Percentiles rank a stretch among this genome's conserved stretches.
Evolutionary conservation across 2,888 invertebrate species (phyloP).

Genomic region (Strigamia crassipes): DNA sequence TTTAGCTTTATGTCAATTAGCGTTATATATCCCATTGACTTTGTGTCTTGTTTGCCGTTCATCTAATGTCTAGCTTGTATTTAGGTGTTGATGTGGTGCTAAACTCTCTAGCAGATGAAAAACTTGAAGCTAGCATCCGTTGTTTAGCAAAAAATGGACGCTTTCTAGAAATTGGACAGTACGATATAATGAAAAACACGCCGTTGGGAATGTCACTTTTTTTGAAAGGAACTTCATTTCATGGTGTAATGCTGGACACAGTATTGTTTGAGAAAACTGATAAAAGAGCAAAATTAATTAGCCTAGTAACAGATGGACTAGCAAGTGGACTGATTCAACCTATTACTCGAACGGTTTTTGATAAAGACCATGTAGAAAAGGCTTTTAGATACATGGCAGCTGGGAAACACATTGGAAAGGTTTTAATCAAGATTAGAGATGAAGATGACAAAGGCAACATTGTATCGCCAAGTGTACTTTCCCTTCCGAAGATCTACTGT

Average conservation of each 20-base stretch:
- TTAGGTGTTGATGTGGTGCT: conserved; percentile 89
- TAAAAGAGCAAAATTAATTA: conserved; percentile 76
- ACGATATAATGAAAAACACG: conserved; percentile 89
- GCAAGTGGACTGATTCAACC: conserved; percentile 62
- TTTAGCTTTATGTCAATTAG: no score
- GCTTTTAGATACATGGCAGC: conserved; percentile 64
- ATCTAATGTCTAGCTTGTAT: background rate
- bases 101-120: conserved; percentile 93
- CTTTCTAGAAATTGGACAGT: conserved; percentile 98
- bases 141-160: conserved; percentile 90
- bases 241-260: conserved; percentile 93
- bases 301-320: conserved; percentile 69
- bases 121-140: conserved; percentile 89
- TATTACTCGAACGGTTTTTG: conserved; percentile 60
- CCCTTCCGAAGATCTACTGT: conserved; percentile 60
- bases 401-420: conserved; percentile 64
- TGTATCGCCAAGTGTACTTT: conserved; percentile 63
- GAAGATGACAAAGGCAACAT: conserved; percentile 67
- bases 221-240: conserved; percentile 94
- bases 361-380: conserved; percentile 59
- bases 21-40: no score
- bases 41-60: no score
- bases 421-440: conserved; percentile 69
- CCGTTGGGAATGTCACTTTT: conserved; percentile 88
- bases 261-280: conserved; percentile 74